Evolutionary conservation across 1,140 invertebrate species (phyloP).

Genomic region (Aplysia californica): DNA sequence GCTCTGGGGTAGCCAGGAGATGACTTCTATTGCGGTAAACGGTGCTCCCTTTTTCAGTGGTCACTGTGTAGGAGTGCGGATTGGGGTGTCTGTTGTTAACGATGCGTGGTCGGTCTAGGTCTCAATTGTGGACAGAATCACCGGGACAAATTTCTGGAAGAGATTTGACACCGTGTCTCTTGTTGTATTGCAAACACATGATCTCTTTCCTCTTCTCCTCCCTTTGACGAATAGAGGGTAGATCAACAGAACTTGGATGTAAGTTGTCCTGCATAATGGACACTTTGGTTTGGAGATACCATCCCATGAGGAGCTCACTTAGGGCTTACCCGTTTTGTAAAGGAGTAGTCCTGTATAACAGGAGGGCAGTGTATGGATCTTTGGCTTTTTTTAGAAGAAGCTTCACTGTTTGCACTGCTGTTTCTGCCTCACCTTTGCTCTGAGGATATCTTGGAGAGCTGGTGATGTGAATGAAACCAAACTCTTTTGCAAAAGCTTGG

Average conservation of each 20-base stretch:
- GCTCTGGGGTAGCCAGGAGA: too few relatives aligned
- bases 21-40: not conserved
- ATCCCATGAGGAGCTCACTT: not conserved
- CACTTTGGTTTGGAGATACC: not conserved
- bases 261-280: not conserved
- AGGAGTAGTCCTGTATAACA: constrained; percentile 2
- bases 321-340: constrained; percentile 2
- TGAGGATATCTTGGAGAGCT: constrained; percentile 36
- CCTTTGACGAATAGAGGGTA: not conserved
- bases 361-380: not conserved
- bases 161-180: not conserved
- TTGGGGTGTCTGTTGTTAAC: not conserved
- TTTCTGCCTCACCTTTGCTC: constrained; percentile 37
- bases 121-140: not conserved
- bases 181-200: not conserved
- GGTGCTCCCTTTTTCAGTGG: not conserved
- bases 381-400: too few relatives aligned
- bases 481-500: constrained; percentile 33
- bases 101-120: not conserved
- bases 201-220: constrained; percentile 2
- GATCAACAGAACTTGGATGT: not conserved
- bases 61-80: not conserved
- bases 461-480: constrained; percentile 38
- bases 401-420: constrained; percentile 37
- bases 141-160: not conserved